phyloP scores from a whole-genome alignment of 2,888 invertebrate genomes.

The Deilephila porcellus region DNA sequence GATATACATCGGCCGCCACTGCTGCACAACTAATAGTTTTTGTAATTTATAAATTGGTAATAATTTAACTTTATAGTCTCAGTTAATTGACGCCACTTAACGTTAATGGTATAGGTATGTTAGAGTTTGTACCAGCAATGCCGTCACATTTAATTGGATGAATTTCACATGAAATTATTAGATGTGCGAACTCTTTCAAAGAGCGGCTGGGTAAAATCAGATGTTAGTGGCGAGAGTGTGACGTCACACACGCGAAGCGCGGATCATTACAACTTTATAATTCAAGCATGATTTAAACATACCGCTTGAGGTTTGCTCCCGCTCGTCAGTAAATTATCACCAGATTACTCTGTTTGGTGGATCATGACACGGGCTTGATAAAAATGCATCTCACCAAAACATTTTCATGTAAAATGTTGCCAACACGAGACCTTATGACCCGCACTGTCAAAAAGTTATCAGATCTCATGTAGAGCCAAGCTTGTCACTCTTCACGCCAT shows the following conservation, averaged over 20 bases:
- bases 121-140: background rate
- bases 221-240: background rate
- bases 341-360: background rate
- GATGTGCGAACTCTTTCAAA: conserved; percentile 1
- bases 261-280: background rate
- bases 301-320: background rate
- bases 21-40: background rate
- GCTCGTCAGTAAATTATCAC: background rate
- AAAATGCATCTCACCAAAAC: background rate
- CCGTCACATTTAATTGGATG: background rate
- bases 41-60: background rate
- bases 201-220: background rate
- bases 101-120: background rate
- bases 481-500: too few species aligned
- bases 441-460: too few species aligned
- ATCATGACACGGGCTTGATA: background rate
- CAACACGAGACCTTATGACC: too few species aligned
- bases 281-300: background rate
- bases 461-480: too few species aligned
- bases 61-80: background rate
- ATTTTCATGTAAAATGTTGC: too few species aligned
- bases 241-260: background rate
- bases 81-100: background rate
- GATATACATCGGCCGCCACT: background rate
- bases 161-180: background rate